Evolutionary conservation across 2,888 invertebrate genomes (phyloP), one percentile per base, ranked within the genome.

Genomic region (Baronia brevicornis): DNA sequence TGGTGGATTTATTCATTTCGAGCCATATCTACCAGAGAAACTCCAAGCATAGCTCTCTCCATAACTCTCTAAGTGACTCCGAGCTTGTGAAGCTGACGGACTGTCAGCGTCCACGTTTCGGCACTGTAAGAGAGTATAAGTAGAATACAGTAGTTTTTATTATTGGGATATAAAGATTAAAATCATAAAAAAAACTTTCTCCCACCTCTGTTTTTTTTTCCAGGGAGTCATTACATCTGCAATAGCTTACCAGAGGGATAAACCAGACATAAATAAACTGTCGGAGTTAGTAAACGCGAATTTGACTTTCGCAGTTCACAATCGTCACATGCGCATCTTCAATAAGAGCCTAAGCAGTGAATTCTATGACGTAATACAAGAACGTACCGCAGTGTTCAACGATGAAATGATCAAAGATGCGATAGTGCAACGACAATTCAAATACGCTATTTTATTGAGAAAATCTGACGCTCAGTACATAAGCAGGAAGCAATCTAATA

Each of bases 401-500:
- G 86, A 86, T 29, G 44, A 53, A 8, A 68, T 69, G 41, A 67
- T 85, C 1, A 60, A 56, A 24, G 43, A 67, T 1, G 49, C 68
- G 0, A 55, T 88, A n/a, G 61, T 67, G 0, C 46, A 60, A 4
- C 73, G 84, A 33, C 52, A 85, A 29, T 69, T 66, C 7, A 55
- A 74, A 10, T 85, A 78, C 34, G 88, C 86, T 1, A 61, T 84
- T 23, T 48, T 88, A 23, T 55, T 86, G 30, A 82, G 86, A 33
- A 69, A 73, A 54, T 68, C 84, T 29, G 72, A 86, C 7, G 64
- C 73, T 0, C 43, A 47, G n/a, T 60, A 55, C 15, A 60, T 82
- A 1, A 58, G 57, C 6, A 57, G 61, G 9, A 71, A 65, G 38
- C 51, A 57, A 19, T 36, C 49, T 1, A 75, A 80, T 40, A 64